Evolutionary conservation across 2,888 invertebrate species (phyloP).

Genomic region (Synergus japonicus): DNA sequence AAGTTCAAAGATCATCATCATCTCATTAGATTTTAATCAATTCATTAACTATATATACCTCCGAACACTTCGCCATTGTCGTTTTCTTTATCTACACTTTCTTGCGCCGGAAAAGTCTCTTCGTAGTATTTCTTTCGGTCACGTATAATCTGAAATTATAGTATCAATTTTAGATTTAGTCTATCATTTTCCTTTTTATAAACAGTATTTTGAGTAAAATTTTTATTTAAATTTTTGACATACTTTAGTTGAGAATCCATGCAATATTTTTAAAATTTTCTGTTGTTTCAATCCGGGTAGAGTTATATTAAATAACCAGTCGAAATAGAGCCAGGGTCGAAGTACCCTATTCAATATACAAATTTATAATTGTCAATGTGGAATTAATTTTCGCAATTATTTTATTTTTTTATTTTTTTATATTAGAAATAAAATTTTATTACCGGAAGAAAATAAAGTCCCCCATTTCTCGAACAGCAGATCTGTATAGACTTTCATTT

Average conservation of each 20-base stretch:
- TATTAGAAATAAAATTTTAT: background rate
- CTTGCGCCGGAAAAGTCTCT: constrained; percentile 40
- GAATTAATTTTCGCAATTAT: background rate
- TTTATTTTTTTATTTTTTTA: background rate
- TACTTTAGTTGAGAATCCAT: constrained; percentile 18
- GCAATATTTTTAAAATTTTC: constrained; percentile 15
- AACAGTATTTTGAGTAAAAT: background rate
- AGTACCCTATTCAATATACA: constrained; percentile 44
- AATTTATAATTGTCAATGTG: background rate
- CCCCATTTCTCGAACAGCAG: constrained; percentile 43
- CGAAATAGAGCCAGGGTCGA: constrained; percentile 47
- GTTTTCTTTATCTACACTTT: background rate
- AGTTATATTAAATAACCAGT: constrained; percentile 52
- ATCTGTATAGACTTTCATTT: constrained; percentile 12
- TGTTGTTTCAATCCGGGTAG: constrained; percentile 48
- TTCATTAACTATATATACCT: background rate
- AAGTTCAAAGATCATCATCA: background rate
- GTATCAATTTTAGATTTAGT: too few relatives aligned
- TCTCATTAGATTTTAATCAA: background rate
- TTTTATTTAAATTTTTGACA: background rate
- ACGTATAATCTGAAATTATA: background rate
- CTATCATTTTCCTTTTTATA: too few relatives aligned
- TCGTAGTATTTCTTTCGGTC: constrained; percentile 60
- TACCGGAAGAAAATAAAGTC: constrained; percentile 47
- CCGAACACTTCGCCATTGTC: too few relatives aligned